Evolutionary conservation across 2,888 invertebrate species (phyloP).

Genomic region (Agrilus cyanescens): DNA sequence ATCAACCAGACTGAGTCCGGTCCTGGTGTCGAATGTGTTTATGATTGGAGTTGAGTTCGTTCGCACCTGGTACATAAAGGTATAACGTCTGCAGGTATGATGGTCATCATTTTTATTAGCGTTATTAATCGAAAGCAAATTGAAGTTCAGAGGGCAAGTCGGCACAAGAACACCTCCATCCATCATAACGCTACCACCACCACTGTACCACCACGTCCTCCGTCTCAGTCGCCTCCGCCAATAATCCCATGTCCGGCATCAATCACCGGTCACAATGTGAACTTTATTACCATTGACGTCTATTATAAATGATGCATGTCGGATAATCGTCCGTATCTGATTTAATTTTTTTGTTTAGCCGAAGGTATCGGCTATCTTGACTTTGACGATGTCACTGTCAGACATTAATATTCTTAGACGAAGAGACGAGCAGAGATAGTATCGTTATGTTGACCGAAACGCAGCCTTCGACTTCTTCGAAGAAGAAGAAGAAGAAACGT

Average conservation of each 20-base stretch:
- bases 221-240: background rate
- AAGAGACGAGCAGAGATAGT: too few species aligned
- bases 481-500: too few species aligned
- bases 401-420: background rate
- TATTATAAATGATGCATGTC: slow-evolving; percentile 29
- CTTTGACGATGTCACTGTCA: slow-evolving; percentile 16
- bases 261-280: slow-evolving; percentile 29
- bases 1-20: too few species aligned
- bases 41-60: too few species aligned
- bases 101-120: background rate
- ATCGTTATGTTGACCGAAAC: too few species aligned
- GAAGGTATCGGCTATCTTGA: slow-evolving; percentile 17
- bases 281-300: slow-evolving; percentile 32
- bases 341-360: slow-evolving; percentile 16
- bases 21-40: too few species aligned
- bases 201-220: slow-evolving; percentile 7
- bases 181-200: slow-evolving; percentile 13
- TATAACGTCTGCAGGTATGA: background rate
- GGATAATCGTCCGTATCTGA: slow-evolving; percentile 21
- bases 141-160: slow-evolving; percentile 16
- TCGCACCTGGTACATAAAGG: background rate
- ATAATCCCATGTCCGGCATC: slow-evolving; percentile 21
- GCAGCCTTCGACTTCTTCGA: too few species aligned
- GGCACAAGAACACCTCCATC: slow-evolving; percentile 16
- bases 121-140: slow-evolving; percentile 9